Conservation (phyloP, 2,888 invertebrate genomes). For the Eupithecia tripunctaria region DNA sequence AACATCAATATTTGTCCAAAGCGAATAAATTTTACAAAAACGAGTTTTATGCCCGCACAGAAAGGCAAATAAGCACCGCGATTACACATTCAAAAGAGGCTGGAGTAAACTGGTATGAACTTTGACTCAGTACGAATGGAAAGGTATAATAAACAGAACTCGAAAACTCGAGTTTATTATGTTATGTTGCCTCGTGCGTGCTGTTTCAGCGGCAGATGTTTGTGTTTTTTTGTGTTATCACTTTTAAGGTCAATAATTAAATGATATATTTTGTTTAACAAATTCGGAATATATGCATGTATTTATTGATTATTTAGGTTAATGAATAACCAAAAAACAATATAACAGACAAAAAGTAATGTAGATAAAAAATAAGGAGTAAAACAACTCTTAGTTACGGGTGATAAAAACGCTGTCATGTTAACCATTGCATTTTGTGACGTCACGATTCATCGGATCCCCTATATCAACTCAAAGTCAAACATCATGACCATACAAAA, state of each 20-base stretch:
- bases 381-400: no score
- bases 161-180: conserved; percentile 46
- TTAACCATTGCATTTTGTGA: no score
- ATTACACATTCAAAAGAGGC: conserved; percentile 66
- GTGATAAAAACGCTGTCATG: no score
- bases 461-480: no score
- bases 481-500: no score
- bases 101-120: conserved; percentile 43
- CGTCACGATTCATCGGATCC: no score
- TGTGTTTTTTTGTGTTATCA: no score
- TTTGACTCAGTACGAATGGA: conserved; percentile 56
- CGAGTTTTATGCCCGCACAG: conserved; percentile 48
- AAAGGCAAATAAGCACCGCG: conserved; percentile 62
- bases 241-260: not conserved
- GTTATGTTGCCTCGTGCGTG: not conserved
- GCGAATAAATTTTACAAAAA: conserved; percentile 48
- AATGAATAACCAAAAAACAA: no score
- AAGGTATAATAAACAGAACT: conserved; percentile 62
- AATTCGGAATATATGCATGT: no score
- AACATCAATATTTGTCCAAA: conserved; percentile 48
- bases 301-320: no score
- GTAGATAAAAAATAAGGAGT: no score
- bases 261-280: not conserved
- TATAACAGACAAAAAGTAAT: no score
- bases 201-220: not conserved